Base-by-base conservation (phyloP, 2,797 vertebrate species). In the Amblyraja radiata region DNA sequence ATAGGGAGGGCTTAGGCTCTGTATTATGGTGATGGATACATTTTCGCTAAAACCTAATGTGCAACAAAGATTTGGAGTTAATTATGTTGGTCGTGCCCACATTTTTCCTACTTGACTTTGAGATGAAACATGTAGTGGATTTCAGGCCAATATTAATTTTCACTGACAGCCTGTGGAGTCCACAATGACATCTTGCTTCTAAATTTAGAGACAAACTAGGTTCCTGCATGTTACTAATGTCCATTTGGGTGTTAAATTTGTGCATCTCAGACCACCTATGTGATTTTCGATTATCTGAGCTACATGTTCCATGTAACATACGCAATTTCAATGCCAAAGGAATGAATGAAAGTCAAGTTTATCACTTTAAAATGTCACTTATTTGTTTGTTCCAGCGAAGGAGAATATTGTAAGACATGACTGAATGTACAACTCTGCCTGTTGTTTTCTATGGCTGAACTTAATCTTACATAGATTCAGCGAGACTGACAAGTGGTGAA, bases 281-380 rank as follows among this genome's bases (percentile, higher is more conserved):
- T 92, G 23, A 76, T 28, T 58, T 92, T 92, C 54, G 39, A 76
- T 54, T 39, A 74, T 76, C 25, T 23, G 28, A 39, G 46, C 5
- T 54, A 90, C 21, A n/a, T 92, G 2, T 92, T 46, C 73, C 71
- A 92, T 28, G 39, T 23, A 54, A 39, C 39, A 92, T 21, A 32
- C 25, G 39, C 21, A 92, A 73, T 39, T 76, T 76, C 10, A n/a
- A 71, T 46, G 36, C 68, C 54, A 71, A n/a, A 68, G 71, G 71
- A 71, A 39, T 92, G 71, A 92, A 92, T 92, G 46, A 74, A 76
- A 92, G 23, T 74, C 11, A 28, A 92, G 23, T 54, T 14, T 74
- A 92, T 54, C 39, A 76, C 71, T 54, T 39, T 28, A 73, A 91
- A 91, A 74, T 91, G 90, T 46, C 68, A 54, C 71, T 74, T 46